phyloP scores from a whole-genome alignment of 2,888 invertebrate species.

The Adineta ricciae region DNA sequence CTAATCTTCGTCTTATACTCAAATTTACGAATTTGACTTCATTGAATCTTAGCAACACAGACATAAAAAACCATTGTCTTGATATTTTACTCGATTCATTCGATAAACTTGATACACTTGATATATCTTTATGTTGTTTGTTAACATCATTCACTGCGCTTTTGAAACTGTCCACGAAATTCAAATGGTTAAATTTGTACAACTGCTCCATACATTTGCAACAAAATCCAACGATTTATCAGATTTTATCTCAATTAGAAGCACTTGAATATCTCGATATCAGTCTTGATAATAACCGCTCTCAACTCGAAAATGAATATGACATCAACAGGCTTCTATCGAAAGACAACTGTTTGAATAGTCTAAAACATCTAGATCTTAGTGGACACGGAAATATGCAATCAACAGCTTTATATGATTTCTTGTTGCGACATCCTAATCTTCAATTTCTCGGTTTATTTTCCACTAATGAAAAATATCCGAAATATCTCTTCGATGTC shows the following conservation, averaged over 20 bases:
- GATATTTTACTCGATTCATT: background rate
- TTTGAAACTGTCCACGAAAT: background rate
- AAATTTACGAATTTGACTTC: background rate
- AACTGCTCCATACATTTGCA: background rate
- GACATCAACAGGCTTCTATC: slow-evolving; percentile 39
- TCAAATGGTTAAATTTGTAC: background rate
- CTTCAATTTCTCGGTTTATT: slow-evolving; percentile 57
- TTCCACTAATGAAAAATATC: slow-evolving; percentile 55
- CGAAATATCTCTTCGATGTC: slow-evolving; percentile 40
- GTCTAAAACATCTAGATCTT: slow-evolving; percentile 58
- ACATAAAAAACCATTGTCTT: background rate
- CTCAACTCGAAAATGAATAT: background rate
- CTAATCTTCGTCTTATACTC: background rate
- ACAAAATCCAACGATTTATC: background rate
- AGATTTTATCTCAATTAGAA: background rate
- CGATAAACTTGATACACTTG: background rate
- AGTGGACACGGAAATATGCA: slow-evolving; percentile 57
- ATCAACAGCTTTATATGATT: slow-evolving; percentile 43
- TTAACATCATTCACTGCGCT: background rate
- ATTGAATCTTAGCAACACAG: background rate
- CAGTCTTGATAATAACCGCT: background rate
- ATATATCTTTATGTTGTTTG: background rate
- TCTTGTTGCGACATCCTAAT: slow-evolving; percentile 49
- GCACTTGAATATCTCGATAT: background rate
- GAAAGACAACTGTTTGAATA: slow-evolving; percentile 50